Base-by-base conservation (phyloP, 2,888 invertebrate species). In the Myopa testacea region DNA sequence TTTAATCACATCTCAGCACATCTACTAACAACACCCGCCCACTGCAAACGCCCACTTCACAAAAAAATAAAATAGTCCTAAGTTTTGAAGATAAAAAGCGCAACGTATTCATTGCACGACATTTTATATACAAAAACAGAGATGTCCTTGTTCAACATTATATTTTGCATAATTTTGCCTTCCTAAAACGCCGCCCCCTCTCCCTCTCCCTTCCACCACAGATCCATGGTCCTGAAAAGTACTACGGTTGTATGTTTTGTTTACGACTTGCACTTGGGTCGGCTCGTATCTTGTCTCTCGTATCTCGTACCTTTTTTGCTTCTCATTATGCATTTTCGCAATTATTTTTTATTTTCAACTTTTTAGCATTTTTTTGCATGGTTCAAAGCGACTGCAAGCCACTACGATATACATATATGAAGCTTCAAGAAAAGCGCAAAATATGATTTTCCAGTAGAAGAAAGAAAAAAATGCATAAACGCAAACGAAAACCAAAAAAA, bases 141-240 rank as follows among this genome's bases (percentile, higher is more conserved):
- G 16, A 55, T 78, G 77, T 77, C 78, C 78, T 80, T 77, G 78
- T 78, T 71, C 75, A 77, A 75, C 77, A 70, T 80, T 78, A 38
- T 63, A 52, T 75, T 76, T 69, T 73, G 69, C 75, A 75, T 75
- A 75, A 73, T 58, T 75, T 75, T 14, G 50, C 34, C 50, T 40
- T 63, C 40, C 58, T n/a, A 19, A 34, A 55, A 55, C 71, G n/a
- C 58, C 7, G 16, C 8, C 58, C 58, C n/a, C n/a, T n/a, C 58
- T 58, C 12, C 19, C 12, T 26, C 45, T 45, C 10, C 62, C 14
- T 26, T 1, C 1, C 26, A 5, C 62, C 62, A 5, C 62, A 1
- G 10, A 26, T 3, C 26, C 8, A 26, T n/a, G 5, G n/a, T 62
- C 16, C 8, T 26, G 38, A 5, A 38, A 65, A 65, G 70, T 55